Conservation (phyloP, 2,797 vertebrate species). For the Clamator glandarius region DNA sequence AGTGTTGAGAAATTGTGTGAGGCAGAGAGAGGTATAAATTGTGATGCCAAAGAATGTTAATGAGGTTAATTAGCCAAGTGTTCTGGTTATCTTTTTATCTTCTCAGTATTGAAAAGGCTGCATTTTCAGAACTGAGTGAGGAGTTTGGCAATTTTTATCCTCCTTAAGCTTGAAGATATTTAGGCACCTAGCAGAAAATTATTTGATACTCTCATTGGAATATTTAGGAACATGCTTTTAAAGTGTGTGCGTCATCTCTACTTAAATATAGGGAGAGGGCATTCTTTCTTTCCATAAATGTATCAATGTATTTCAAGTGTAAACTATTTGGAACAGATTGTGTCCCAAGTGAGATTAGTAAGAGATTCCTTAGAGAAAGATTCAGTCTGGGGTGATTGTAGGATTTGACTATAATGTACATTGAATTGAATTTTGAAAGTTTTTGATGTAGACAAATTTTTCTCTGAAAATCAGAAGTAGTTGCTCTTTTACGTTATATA, state of each 20-base stretch:
- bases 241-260: background rate
- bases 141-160: background rate
- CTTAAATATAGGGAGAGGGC: background rate
- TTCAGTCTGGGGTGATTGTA: background rate
- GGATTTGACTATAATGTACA: background rate
- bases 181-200: background rate
- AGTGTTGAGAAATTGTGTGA: background rate
- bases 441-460: background rate
- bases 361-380: background rate
- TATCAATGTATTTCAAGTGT: background rate
- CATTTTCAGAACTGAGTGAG: background rate
- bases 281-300: background rate
- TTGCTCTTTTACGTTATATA: rapidly evolving
- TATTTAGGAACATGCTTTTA: background rate
- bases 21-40: background rate
- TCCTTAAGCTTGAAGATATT: background rate
- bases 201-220: background rate
- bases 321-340: background rate
- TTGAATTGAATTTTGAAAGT: background rate
- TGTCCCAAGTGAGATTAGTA: background rate
- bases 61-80: background rate
- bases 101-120: background rate
- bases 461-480: background rate
- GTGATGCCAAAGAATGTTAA: background rate
- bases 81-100: background rate